These are phyloP conservation scores for Corythornis madagascariensis DNA, from an alignment of 2,113 vertebrate genomes.

Conservation along the genomic window DNA sequence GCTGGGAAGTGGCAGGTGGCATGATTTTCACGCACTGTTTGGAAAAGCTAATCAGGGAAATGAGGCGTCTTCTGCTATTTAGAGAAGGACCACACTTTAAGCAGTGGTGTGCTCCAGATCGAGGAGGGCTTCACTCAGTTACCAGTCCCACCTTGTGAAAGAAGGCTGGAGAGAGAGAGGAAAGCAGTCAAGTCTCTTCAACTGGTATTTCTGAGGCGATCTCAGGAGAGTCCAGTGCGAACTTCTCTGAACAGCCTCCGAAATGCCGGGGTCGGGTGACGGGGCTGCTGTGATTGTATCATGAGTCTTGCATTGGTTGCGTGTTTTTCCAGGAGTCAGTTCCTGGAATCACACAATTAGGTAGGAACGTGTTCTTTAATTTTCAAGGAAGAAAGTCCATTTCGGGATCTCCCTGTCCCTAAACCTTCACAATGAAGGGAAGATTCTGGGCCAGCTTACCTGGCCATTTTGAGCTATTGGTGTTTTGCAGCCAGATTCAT, in stretches of 20 bases:
- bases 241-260: background rate
- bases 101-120: background rate
- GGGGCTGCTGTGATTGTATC: background rate
- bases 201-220: background rate
- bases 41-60: background rate
- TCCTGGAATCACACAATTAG: conserved; percentile 68
- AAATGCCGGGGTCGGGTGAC: background rate
- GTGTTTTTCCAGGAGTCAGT: conserved; percentile 53
- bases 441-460: background rate
- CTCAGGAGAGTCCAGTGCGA: background rate
- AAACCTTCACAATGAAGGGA: background rate
- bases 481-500: background rate
- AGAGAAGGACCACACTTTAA: background rate
- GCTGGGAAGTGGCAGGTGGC: background rate
- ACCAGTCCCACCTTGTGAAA: background rate
- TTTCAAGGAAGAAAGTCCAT: conserved; percentile 56
- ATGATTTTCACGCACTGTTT: background rate
- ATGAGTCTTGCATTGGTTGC: conserved; percentile 47
- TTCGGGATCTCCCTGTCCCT: background rate
- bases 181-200: background rate
- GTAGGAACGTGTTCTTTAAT: conserved; percentile 45
- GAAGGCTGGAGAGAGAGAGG: background rate
- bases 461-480: background rate
- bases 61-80: background rate
- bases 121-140: background rate